Conservation (phyloP, 2,797 vertebrate genomes). For the Hemibagrus guttatus region DNA sequence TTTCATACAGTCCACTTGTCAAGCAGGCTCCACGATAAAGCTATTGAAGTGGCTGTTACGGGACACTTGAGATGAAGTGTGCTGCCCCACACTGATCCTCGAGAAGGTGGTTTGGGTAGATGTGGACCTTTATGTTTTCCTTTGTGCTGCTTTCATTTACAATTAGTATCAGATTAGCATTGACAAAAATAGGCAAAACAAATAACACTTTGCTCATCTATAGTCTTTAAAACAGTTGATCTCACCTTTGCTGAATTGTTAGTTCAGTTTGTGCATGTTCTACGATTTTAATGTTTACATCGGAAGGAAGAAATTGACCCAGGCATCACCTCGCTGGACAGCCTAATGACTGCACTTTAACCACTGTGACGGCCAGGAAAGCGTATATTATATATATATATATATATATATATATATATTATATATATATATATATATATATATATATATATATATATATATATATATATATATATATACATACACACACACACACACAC, state of each 20-base stretch:
- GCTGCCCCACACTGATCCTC: conserved; percentile 11
- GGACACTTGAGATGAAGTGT: conserved; percentile 30
- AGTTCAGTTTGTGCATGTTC: neutral
- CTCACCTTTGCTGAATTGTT: neutral
- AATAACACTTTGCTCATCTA: neutral
- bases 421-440: too few species aligned
- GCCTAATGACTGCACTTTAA: conserved; percentile 72
- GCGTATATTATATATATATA: too few species aligned
- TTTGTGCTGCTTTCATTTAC: neutral
- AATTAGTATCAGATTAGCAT: neutral
- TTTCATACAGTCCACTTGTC: conserved; percentile 45
- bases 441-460: too few species aligned
- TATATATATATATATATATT: too few species aligned
- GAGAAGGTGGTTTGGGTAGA: neutral
- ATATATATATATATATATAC: too few species aligned
- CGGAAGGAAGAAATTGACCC: conserved; percentile 50
- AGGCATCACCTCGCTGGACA: conserved; percentile 64
- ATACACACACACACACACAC: too few species aligned
- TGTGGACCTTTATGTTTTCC: neutral
- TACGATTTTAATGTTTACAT: neutral
- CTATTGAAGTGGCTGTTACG: neutral
- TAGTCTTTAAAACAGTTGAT: neutral
- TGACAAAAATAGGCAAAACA: neutral
- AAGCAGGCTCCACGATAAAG: conserved; percentile 6
- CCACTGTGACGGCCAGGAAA: conserved; percentile 74